Base-by-base conservation (phyloP, 2,888 invertebrate species). In the Melipona beecheii region DNA sequence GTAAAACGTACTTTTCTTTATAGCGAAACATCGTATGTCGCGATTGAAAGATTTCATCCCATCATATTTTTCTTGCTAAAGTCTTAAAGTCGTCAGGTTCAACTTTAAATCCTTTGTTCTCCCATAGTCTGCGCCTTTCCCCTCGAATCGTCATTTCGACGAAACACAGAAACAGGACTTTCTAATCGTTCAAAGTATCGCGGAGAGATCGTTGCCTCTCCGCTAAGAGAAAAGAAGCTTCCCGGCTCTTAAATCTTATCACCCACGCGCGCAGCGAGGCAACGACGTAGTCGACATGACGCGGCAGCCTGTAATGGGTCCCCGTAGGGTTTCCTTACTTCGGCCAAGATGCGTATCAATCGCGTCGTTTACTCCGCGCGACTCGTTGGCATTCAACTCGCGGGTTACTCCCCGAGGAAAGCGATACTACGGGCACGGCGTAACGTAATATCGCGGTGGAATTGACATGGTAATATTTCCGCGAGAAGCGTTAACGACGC, bases 401-500 rank as follows among this genome's bases (percentile, higher is more conserved):
- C 78, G 87, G 80, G 90, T 83, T 83, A 84, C 85, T 90, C 90
- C 90, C 89, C 84, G 83, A 87, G 89, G 90, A 86, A 87, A 85
- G 87, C 85, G 89, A 90, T 86, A 88, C 85, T 81, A 43, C 60
- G 27, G 87, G 87, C 74, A 83, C 83, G 82, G 81, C 75, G 89
- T 87, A 86, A 89, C 86, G 84, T 87, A 87, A 91, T 91, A 90
- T 91, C 90, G 85, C 78, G 86, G 19, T 60, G 83, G 86, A 90
- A 90, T 90, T 88, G 91, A 89, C 89, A 86, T 86, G 86, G 86
- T 86, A 89, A 91, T 90, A 90, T 90, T 90, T 90, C 86, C 85
- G 79, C 86, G 86, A 75, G 84, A 86, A 86, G 73, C 87, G 84
- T 88, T 90, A 87, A 89, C 89, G 86, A 86, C 82, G 85, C 85